Base-by-base conservation (phyloP, 2,113 vertebrate species). In the Carassius gibelio region DNA sequence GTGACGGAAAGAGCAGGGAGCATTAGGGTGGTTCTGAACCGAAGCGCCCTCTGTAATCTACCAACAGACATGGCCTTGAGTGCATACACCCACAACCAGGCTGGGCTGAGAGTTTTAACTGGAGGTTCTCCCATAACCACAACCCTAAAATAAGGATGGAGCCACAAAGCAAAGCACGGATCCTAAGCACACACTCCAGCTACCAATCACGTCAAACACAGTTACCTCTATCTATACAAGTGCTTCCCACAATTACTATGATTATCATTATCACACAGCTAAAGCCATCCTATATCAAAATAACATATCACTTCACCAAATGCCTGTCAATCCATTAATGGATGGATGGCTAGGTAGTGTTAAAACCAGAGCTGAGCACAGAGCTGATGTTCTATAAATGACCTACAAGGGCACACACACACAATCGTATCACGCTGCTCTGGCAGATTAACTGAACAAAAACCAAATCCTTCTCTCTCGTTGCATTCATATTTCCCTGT, bases 361-460 rank as follows among this genome's bases (percentile, higher is more conserved):
- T 83, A 83, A 82, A 74, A 52, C 57, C 64, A 64, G 62, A 68
- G 38, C 38, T 66, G 79, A 68, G 48, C 81, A 82, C 72, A 82
- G 64, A 82, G 15, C 50, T 21, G 13, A 42, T 83, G 81, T 83
- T 83, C 68, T 91, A 90, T 61, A 87, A 50, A 83, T 81, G 71
- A 76, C 61, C 71, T 72, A 59, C 61, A 52, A 78, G 38, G 75
- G 61, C 55, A 66, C 74, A 52, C 42, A 57, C 79, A 59, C 74
- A 80, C 81, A 69, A 82, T 26, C 77, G 75, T 34, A 68, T 64
- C n/a, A 14, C 9, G 45, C 9, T 15, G 79, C 57, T 66, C n/a
- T 34, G 72, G 72, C 57, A 84, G 84, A 88, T 86, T 81, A 87
- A 81, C n/a, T 19, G 59, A 86, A 86, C 76, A 84, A 83, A 89